Evolutionary conservation across 2,113 vertebrate genomes (phyloP), one percentile per base, ranked within the genome.

Genomic region (Clupea harengus): DNA sequence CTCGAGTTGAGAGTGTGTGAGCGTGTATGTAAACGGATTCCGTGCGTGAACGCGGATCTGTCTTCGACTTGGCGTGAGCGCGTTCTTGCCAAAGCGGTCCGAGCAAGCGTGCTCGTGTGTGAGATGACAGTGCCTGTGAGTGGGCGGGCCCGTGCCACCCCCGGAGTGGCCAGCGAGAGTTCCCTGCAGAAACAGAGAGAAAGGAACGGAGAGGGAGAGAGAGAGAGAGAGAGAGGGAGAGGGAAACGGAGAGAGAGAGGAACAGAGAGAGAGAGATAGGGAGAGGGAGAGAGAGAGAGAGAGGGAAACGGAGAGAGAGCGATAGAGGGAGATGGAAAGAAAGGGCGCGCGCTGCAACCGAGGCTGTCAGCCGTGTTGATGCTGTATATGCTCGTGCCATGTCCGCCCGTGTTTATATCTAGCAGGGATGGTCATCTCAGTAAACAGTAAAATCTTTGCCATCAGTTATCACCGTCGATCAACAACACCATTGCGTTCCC

Each of bases 1-100:
- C 89, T 75, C 82, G 52, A 89, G 82, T 83, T 28, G 11, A 83
- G 86, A 81, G 86, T 45, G 82, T 46, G 83, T 20, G 81, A 25
- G 82, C 47, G 82, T 47, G 78, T 57, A 84, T 85, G 91, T 89
- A 92, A 93, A 90, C 88, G 88, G 90, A 93, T 91, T 90, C 92
- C 39, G 88, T 90, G 90, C 90, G 88, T 87, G 92, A 93, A 88
- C 90, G 85, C 91, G 91, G 92, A 92, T 94, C 91, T 91, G 82
- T 87, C 89, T 87, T 88, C 85, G 83, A 87, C 86, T 45, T 28
- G 89, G 72, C 72, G 72, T 78, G 90, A 90, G 92, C 90, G 93
- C 93, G 91, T 82, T 32, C 90, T 92, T 93, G 92, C 91, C 83
- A 89, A 78, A 89, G 89, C 81, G 83, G 88, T 89, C 82, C 89